Base-by-base conservation (phyloP, 2,888 invertebrate genomes). In the Anthophora plumipes region DNA sequence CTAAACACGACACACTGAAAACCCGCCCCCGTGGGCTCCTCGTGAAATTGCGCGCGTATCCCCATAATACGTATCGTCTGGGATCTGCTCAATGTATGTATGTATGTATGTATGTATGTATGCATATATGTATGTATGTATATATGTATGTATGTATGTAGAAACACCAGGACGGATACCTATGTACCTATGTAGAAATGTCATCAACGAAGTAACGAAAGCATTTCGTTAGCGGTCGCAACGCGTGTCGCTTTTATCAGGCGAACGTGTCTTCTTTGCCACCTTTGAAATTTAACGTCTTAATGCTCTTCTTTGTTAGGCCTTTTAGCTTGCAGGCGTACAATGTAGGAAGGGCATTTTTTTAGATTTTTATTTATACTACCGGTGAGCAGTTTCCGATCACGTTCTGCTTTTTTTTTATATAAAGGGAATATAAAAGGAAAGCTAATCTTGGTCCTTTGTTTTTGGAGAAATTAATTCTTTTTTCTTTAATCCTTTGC, bases 1-100 rank as follows among this genome's bases (percentile, higher is more conserved):
- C 85, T 87, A 86, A 89, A 88, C 88, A 86, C 80, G 86, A 84
- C 87, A 83, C 76, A 76, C 79, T 71, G 83, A 83, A 86, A 87
- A 86, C 72, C 80, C 78, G 66, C 57, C 41, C 61, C 50, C 20
- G 64, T 60, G 61, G 41, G 82, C 75, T 11, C 74, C 60, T 78
- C 73, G 69, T 79, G 84, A 87, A 87, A 87, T 84, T 88, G 80
- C 84, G 61, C 83, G 73, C 61, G 76, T 72, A 81, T 77, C 66
- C n/a, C 63, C 72, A 55, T 79, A 72, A 80, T 74, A 74, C 81
- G 73, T 82, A 85, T 81, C 77, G 66, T 50, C 61, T 39, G 25
- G 48, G 52, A 73, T 75, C 73, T 68, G 20, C 37, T 52, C 79
- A 75, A 72, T 67, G 70, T 66, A 70, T 20, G 17, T 12, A 41